These are phyloP conservation scores for Drosophila oshimai DNA, from an alignment of 1,140 invertebrate species.

Conservation along the genomic window DNA sequence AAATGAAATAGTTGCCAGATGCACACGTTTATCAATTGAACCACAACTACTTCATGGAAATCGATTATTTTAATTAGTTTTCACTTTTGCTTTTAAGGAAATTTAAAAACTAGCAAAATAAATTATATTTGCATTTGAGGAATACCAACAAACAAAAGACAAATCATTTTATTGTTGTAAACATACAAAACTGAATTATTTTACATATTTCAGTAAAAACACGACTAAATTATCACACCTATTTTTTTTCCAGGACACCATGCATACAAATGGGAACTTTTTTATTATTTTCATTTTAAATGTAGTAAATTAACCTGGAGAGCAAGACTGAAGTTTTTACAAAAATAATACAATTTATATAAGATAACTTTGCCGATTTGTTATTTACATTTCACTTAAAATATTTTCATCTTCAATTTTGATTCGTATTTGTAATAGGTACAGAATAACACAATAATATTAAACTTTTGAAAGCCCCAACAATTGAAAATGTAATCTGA, in stretches of 20 bases:
- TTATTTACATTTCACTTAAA: neutral
- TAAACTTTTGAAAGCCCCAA: neutral
- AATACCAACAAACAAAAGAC: no score
- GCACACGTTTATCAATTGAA: neutral
- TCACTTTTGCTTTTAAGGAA: no score
- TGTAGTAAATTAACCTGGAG: neutral
- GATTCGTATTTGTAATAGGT: neutral
- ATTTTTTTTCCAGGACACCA: no score
- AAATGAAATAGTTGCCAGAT: neutral
- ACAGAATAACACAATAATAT: neutral
- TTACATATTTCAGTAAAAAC: no score
- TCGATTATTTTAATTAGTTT: neutral
- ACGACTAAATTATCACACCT: no score
- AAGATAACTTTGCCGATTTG: neutral
- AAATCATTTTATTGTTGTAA: no score
- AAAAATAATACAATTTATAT: neutral
- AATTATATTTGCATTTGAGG: no score
- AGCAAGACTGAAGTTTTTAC: no score
- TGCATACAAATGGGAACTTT: no score
- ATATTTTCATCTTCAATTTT: neutral
- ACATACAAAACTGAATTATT: no score
- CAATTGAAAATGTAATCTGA: constrained; percentile 19
- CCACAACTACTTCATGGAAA: neutral
- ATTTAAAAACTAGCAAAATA: no score
- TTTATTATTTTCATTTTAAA: no score